Conservation (phyloP, 92 coral and sea anemone species). For the Bergia puertoricense region DNA sequence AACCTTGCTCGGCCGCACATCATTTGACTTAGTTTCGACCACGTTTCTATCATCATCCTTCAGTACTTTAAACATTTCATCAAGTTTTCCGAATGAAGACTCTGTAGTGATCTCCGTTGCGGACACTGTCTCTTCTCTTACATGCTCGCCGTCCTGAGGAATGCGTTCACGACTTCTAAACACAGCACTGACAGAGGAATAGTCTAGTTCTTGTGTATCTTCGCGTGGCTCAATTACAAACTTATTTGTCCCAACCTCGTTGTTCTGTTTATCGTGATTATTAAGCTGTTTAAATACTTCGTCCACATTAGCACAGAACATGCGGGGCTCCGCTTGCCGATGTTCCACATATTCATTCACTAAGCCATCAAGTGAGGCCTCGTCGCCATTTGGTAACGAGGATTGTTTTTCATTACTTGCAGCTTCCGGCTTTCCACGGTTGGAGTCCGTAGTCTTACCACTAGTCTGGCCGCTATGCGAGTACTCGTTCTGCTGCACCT, state of each 20-base stretch:
- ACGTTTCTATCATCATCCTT: neutral
- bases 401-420: neutral
- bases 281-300: constrained; percentile 9
- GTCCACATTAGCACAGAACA: neutral
- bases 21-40: neutral
- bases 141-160: neutral
- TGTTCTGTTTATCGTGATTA: neutral
- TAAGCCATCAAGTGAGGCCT: neutral
- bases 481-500: neutral
- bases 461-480: neutral
- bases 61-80: neutral
- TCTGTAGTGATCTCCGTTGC: neutral
- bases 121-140: neutral
- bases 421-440: neutral
- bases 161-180: neutral
- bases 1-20: neutral
- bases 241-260: neutral
- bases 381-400: constrained; percentile 23
- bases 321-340: neutral
- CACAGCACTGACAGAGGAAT: neutral
- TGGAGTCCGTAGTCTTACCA: neutral
- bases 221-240: neutral
- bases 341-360: neutral
- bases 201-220: neutral
- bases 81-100: neutral